phyloP scores from a whole-genome alignment of 92 coral and sea anemone genomes.

The Phenganax marumi region DNA sequence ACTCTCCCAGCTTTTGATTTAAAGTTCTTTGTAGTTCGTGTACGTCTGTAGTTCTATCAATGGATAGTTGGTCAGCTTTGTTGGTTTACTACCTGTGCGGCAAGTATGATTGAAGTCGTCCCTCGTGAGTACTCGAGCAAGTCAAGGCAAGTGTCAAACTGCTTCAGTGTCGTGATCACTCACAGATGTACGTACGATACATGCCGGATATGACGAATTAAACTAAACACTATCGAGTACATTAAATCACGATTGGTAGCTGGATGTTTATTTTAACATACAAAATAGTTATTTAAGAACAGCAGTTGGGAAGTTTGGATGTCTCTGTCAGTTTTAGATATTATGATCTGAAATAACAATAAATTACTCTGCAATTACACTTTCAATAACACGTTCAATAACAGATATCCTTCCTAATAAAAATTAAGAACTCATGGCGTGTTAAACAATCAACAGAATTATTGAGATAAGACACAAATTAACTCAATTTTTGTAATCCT shows the following conservation, averaged over 20 bases:
- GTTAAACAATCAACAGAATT: too few species aligned
- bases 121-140: background rate
- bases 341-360: background rate
- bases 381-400: background rate
- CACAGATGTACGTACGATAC: background rate
- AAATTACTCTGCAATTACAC: background rate
- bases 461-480: too few species aligned
- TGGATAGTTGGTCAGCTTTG: background rate
- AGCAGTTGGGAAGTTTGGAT: background rate
- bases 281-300: slow-evolving; percentile 10
- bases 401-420: too few species aligned
- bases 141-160: background rate
- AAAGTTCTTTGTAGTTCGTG: background rate
- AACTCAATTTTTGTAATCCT: too few species aligned
- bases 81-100: background rate
- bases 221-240: background rate
- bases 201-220: slow-evolving; percentile 23
- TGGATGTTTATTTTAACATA: slow-evolving; percentile 3
- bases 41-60: background rate
- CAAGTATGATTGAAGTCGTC: slow-evolving; percentile 5
- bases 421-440: too few species aligned
- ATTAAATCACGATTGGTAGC: background rate
- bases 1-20: background rate
- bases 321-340: background rate
- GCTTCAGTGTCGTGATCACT: slow-evolving; percentile 6